Evolutionary conservation across 2,888 invertebrate genomes (phyloP).

Genomic region (Amorpha juglandis): DNA sequence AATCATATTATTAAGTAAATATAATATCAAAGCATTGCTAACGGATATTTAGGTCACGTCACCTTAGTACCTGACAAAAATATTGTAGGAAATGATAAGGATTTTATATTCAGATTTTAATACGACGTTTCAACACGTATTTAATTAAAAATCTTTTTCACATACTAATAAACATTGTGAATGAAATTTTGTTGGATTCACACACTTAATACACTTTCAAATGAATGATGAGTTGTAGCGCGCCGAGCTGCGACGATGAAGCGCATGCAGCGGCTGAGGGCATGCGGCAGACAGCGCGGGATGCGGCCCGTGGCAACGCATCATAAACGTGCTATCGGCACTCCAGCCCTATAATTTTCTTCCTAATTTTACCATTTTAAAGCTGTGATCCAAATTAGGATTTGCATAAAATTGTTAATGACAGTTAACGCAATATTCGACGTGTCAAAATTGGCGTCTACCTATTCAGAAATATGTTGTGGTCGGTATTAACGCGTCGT

Average conservation of each 20-base stretch:
- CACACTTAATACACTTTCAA: conserved; percentile 3
- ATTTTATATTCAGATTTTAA: too few relatives aligned
- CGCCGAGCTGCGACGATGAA: not conserved
- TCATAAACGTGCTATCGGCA: conserved; percentile 70
- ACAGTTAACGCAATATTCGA: conserved; percentile 70
- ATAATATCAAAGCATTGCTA: too few relatives aligned
- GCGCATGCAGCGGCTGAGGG: not conserved
- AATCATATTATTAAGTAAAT: too few relatives aligned
- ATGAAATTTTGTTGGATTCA: not conserved
- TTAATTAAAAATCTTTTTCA: too few relatives aligned
- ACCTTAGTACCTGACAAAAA: too few relatives aligned
- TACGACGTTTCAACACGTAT: too few relatives aligned
- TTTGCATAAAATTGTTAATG: conserved; percentile 81
- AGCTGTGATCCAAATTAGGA: conserved; percentile 74
- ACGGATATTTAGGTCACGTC: too few relatives aligned
- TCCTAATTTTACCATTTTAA: conserved; percentile 75
- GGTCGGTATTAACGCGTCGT: conserved; percentile 60
- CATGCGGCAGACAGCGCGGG: conserved; percentile 48
- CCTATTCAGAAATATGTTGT: conserved; percentile 60
- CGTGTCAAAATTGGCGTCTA: conserved; percentile 71
- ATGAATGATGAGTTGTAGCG: not conserved
- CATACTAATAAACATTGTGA: not conserved
- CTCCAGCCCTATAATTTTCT: conserved; percentile 73
- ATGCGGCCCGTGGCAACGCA: conserved; percentile 57
- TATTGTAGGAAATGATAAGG: too few relatives aligned